Conservation (phyloP, 2,113 vertebrate species). For the Aramus guarauna region DNA sequence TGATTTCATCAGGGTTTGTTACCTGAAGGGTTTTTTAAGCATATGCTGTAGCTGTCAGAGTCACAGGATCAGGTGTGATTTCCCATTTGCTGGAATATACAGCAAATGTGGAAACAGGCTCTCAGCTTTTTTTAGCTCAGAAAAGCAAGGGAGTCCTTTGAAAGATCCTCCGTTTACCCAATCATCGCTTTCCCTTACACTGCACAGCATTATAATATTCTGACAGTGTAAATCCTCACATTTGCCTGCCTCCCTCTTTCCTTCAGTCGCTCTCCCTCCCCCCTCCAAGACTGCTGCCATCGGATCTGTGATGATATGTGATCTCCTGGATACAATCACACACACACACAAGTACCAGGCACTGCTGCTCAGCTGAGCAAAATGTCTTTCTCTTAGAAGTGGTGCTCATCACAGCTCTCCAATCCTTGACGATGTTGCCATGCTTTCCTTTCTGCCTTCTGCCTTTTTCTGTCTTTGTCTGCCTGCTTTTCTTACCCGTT, state of each 20-base stretch:
- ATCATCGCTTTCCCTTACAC: neutral
- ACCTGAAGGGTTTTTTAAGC: neutral
- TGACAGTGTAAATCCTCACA: conserved; percentile 57
- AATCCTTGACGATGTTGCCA: conserved; percentile 76
- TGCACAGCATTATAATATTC: conserved; percentile 23
- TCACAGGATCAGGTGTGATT: neutral
- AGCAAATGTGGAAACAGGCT: conserved; percentile 5
- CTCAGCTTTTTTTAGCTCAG: conserved; percentile 41
- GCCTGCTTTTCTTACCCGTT: conserved; percentile 54
- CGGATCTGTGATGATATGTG: conserved; percentile 82
- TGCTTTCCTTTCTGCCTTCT: conserved; percentile 61
- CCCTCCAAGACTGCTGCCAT: conserved; percentile 73
- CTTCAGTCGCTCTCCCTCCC: conserved; percentile 41
- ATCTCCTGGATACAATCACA: conserved; percentile 75
- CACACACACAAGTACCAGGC: conserved; percentile 43
- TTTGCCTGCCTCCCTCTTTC: conserved; percentile 30
- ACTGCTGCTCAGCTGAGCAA: conserved; percentile 38
- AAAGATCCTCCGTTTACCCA: conserved; percentile 7
- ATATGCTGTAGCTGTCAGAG: neutral
- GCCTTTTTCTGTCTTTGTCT: conserved; percentile 59
- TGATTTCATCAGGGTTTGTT: neutral
- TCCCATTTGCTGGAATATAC: neutral
- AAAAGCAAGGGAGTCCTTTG: conserved; percentile 51
- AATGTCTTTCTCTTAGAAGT: conserved; percentile 65
- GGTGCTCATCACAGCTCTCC: conserved; percentile 40